Conservation (phyloP, 2,888 invertebrate genomes). For the Andrena chrysosceles region DNA sequence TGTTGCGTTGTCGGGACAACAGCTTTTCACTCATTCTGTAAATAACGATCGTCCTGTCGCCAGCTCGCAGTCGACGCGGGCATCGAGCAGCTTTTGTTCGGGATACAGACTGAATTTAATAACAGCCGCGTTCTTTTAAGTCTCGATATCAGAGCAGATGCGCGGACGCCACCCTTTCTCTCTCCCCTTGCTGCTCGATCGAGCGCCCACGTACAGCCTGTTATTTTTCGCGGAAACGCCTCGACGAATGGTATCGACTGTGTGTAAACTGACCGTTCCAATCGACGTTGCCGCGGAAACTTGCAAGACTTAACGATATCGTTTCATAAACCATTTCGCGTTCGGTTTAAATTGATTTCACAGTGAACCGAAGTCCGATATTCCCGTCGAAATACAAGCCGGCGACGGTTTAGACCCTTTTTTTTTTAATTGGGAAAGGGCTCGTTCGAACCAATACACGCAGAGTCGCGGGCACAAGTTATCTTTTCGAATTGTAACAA, state of each 20-base stretch:
- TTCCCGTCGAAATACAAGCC: no score
- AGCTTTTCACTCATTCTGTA: no score
- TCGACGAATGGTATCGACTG: constrained; percentile 36
- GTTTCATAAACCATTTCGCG: constrained; percentile 42
- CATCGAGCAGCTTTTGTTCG: neutral
- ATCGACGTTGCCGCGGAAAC: constrained; percentile 3
- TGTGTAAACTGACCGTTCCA: constrained; percentile 28
- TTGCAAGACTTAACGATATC: constrained; percentile 35
- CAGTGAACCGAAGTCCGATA: neutral
- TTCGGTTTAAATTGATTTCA: constrained; percentile 25
- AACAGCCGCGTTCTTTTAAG: constrained; percentile 14
- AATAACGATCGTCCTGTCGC: constrained; percentile 3
- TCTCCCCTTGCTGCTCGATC: neutral
- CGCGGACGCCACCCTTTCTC: neutral
- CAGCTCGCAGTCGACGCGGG: neutral
- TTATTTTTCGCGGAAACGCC: constrained; percentile 39
- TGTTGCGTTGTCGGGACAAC: no score
- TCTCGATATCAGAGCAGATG: constrained; percentile 19
- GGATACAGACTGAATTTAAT: constrained; percentile 29
- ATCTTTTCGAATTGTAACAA: no score
- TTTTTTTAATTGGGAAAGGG: no score
- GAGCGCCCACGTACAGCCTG: constrained; percentile 20
- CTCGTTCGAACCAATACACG: no score
- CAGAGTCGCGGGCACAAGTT: no score
- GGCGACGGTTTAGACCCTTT: no score